Percentiles rank a stretch among this genome's conserved stretches.
phyloP scores from a whole-genome alignment of 1,140 invertebrate species.

The Drosophila repletoides region DNA sequence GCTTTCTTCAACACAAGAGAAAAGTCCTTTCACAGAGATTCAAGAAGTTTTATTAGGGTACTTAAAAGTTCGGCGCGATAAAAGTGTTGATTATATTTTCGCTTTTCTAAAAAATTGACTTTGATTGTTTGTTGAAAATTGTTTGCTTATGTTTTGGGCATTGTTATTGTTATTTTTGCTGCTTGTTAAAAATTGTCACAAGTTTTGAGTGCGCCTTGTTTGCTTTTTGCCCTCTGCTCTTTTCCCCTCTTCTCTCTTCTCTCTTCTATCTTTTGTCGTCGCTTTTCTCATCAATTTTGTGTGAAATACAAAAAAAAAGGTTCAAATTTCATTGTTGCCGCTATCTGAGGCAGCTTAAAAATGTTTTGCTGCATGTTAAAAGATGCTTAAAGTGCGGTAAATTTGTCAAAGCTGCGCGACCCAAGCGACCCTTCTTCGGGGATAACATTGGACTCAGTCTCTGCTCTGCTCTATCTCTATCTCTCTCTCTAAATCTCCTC shows the following conservation, averaged over 20 bases:
- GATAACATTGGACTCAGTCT: conserved; percentile 24
- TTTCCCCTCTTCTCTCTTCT: background rate
- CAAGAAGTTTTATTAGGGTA: too few species aligned
- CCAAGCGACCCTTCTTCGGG: conserved; percentile 8
- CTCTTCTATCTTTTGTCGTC: background rate
- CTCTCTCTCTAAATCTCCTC: background rate
- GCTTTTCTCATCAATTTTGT: conserved; percentile 20
- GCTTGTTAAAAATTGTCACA: conserved; percentile 35
- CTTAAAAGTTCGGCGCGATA: too few species aligned
- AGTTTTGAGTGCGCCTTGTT: conserved; percentile 38
- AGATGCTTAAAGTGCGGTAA: conserved; percentile 41
- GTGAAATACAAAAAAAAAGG: conserved; percentile 21
- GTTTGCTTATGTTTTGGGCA: conserved; percentile 29
- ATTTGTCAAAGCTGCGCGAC: conserved; percentile 33
- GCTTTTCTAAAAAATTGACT: conserved; percentile 32
- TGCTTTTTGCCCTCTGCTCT: conserved; percentile 16
- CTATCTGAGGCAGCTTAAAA: conserved; percentile 40
- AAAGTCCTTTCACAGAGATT: too few species aligned
- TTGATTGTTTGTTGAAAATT: conserved; percentile 45
- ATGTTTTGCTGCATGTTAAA: conserved; percentile 39
- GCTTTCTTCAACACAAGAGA: too few species aligned
- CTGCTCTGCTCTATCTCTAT: too few species aligned
- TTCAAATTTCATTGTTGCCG: conserved; percentile 39
- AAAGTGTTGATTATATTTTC: conserved; percentile 36
- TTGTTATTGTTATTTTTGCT: conserved; percentile 2